Evolutionary conservation across 2,113 vertebrate species (phyloP).

Genomic region (Ifrita kowaldi): DNA sequence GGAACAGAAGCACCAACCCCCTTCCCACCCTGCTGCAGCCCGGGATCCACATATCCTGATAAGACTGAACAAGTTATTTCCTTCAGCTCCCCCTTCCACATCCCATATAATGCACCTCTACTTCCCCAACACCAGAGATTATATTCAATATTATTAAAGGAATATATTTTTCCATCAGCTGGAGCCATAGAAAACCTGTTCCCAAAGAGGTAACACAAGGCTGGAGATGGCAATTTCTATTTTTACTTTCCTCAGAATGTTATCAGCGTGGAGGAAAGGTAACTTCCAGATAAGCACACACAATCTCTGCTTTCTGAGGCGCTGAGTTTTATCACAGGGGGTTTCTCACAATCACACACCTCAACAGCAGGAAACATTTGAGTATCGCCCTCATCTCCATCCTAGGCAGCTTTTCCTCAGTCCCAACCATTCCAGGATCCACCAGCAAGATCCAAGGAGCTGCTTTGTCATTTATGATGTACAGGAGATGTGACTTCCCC

Average conservation of each 20-base stretch:
- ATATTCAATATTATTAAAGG: neutral
- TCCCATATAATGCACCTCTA: neutral
- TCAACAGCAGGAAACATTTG: neutral
- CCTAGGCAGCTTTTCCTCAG: neutral
- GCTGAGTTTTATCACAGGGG: neutral
- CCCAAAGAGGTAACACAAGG: neutral
- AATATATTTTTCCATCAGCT: neutral
- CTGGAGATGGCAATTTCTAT: neutral
- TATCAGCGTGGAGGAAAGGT: neutral
- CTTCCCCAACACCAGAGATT: neutral
- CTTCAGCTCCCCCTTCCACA: neutral
- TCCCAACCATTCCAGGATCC: neutral
- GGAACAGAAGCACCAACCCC: neutral
- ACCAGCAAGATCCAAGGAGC: neutral
- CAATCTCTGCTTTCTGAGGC: neutral
- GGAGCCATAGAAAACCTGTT: neutral
- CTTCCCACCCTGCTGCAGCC: neutral
- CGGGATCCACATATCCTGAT: neutral
- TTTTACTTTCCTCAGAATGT: neutral
- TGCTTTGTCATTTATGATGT: rapidly evolving
- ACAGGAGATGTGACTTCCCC: neutral
- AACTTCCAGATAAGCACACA: neutral
- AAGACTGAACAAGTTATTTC: neutral
- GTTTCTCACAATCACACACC: neutral
- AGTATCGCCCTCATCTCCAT: neutral